Conservation (phyloP, 2,888 invertebrate genomes). For the Argyresthia albistria region DNA sequence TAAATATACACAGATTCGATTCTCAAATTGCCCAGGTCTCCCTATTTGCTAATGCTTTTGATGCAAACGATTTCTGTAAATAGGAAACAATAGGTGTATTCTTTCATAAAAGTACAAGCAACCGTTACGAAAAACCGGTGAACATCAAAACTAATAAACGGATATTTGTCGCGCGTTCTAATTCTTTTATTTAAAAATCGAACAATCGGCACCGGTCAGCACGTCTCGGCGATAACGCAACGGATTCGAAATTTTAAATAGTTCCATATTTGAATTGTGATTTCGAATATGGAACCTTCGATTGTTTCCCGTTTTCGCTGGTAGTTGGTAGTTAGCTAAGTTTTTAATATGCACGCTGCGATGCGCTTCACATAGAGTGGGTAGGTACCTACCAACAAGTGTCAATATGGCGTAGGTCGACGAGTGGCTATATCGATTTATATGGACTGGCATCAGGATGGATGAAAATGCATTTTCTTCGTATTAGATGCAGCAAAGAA, state of each 20-base stretch:
- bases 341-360: constrained; percentile 2
- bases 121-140: constrained; percentile 11
- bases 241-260: constrained; percentile 72
- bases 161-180: constrained; percentile 23
- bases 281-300: constrained; percentile 63
- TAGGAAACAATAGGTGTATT: background rate
- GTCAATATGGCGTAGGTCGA: constrained; percentile 16
- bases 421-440: too few relatives aligned
- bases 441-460: too few relatives aligned
- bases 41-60: too few relatives aligned
- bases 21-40: too few relatives aligned
- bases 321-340: constrained; percentile 23
- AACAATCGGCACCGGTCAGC: constrained; percentile 63
- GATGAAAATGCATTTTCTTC: too few relatives aligned
- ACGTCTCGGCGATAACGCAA: constrained; percentile 66
- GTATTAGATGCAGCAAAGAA: too few relatives aligned
- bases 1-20: too few relatives aligned
- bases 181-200: constrained; percentile 27
- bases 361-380: too few relatives aligned
- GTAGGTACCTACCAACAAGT: too few relatives aligned
- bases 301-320: constrained; percentile 69
- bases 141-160: constrained; percentile 10
- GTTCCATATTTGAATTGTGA: constrained; percentile 62
- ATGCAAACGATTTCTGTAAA: too few relatives aligned
- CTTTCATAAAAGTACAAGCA: background rate